Percentiles rank a stretch among this genome's conserved stretches.
Conservation (phyloP, 1,140 invertebrate genomes). For the Trachymyrmex septentrionalis region DNA sequence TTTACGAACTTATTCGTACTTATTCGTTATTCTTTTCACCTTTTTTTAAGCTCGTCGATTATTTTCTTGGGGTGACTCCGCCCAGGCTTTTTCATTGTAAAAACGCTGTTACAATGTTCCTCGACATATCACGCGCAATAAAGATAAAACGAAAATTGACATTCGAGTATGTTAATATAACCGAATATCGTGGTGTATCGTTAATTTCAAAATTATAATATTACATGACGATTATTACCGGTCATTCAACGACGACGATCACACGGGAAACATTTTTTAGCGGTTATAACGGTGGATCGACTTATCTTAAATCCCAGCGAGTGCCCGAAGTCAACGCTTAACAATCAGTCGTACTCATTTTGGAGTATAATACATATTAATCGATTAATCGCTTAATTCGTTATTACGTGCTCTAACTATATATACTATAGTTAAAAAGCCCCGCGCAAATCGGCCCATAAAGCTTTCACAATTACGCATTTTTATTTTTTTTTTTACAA, state of each 20-base stretch:
- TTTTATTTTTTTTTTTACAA: conserved; percentile 1
- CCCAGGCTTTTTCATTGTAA: not conserved
- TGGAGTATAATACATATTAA: conserved; percentile 35
- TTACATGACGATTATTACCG: not conserved
- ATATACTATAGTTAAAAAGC: conserved; percentile 25
- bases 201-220: not conserved
- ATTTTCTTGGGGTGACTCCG: not conserved
- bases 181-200: not conserved
- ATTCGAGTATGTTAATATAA: not conserved
- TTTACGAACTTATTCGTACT: not conserved
- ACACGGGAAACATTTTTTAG: not conserved
- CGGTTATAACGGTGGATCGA: conserved; percentile 5
- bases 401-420: conserved; percentile 39
- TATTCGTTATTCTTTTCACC: too few relatives aligned
- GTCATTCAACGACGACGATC: conserved; percentile 38
- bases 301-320: conserved; percentile 18
- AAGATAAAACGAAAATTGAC: not conserved
- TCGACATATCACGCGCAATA: not conserved
- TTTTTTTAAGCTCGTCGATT: not conserved
- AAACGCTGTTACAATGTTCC: not conserved
- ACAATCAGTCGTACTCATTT: conserved; percentile 47
- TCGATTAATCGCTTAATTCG: conserved; percentile 43
- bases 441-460: conserved; percentile 41
- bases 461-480: not conserved
- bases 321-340: conserved; percentile 17